Evolutionary conservation across 2,888 invertebrate species (phyloP).

Genomic region (Listrodromus nycthemerus): DNA sequence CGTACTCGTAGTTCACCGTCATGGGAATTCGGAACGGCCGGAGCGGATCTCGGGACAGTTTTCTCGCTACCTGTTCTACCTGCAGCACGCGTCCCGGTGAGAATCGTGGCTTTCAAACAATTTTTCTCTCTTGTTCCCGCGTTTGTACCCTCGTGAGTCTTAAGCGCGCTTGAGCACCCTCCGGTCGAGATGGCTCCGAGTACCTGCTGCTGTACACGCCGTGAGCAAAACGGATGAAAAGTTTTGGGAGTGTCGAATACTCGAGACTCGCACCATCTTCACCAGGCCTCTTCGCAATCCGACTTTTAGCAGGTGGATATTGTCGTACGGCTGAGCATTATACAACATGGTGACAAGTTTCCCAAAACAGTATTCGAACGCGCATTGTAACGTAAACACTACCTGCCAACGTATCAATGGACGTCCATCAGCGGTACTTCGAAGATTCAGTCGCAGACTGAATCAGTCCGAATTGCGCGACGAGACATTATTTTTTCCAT

Average conservation of each 20-base stretch:
- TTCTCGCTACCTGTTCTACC: conserved; percentile 51
- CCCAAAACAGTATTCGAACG: conserved; percentile 43
- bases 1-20: conserved; percentile 26
- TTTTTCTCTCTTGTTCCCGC: conserved; percentile 42
- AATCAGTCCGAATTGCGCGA: conserved; percentile 3
- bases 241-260: conserved; percentile 31
- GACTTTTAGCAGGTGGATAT: conserved; percentile 63
- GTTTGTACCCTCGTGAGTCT: conserved; percentile 37
- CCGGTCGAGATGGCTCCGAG: conserved; percentile 20
- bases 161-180: conserved; percentile 46
- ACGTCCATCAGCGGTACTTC: neutral
- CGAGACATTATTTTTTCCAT: neutral
- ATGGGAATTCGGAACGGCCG: neutral
- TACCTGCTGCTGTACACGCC: conserved; percentile 50
- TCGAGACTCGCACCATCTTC: conserved; percentile 27
- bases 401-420: conserved; percentile 33
- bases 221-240: conserved; percentile 37
- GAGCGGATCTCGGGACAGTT: neutral
- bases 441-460: conserved; percentile 3
- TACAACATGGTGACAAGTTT: conserved; percentile 31
- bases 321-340: conserved; percentile 47
- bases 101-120: conserved; percentile 46
- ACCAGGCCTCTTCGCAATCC: conserved; percentile 13
- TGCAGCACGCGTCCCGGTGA: conserved; percentile 57
- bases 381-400: conserved; percentile 32